phyloP scores from a whole-genome alignment of 1,140 invertebrate genomes.

The Patella vulgata region DNA sequence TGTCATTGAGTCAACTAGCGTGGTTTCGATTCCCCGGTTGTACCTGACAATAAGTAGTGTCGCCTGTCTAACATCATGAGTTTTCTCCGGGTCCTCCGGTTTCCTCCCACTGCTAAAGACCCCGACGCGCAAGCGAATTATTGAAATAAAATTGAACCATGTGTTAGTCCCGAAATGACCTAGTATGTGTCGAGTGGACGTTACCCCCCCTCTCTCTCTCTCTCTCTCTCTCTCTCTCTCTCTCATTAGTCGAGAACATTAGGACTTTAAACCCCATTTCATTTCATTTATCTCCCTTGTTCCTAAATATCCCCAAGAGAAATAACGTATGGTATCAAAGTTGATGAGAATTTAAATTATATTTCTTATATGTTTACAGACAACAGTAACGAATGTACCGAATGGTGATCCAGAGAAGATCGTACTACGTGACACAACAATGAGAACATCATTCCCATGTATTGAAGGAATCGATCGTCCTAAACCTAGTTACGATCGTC shows the following conservation, averaged over 20 bases:
- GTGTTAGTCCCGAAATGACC: too few relatives aligned
- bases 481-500: constrained; percentile 31
- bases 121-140: too few relatives aligned
- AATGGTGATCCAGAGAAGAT: constrained; percentile 49
- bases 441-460: constrained; percentile 43
- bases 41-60: too few relatives aligned
- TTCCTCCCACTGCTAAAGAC: too few relatives aligned
- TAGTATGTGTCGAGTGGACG: too few relatives aligned
- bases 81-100: too few relatives aligned
- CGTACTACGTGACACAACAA: constrained; percentile 41
- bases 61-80: too few relatives aligned
- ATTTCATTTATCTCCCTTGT: neutral
- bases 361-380: too few relatives aligned
- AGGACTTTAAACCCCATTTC: neutral
- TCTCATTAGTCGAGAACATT: neutral
- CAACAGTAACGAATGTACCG: constrained; percentile 53
- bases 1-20: too few relatives aligned
- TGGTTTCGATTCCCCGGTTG: too few relatives aligned
- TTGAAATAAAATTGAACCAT: too few relatives aligned
- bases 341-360: neutral
- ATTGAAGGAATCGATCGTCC: constrained; percentile 18
- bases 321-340: neutral
- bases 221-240: neutral
- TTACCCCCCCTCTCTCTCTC: neutral
- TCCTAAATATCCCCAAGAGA: neutral